These are phyloP conservation scores for Schizaphis graminum DNA, from an alignment of 2,888 invertebrate species.

Conservation along the genomic window DNA sequence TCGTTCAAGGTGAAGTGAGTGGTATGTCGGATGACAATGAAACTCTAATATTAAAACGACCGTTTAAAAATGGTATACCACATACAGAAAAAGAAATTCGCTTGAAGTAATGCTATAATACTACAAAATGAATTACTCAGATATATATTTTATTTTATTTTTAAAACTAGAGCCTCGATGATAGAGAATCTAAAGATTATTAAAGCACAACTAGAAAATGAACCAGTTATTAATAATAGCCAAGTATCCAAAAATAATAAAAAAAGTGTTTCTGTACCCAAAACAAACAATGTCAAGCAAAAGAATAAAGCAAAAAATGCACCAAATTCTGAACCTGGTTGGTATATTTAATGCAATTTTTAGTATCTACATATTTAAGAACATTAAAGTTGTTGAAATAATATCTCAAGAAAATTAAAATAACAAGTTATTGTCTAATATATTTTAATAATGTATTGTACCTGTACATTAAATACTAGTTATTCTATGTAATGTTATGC, in stretches of 20 bases:
- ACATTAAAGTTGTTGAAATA: neutral
- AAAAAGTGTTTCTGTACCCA: slow-evolving; percentile 74
- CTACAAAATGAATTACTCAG: neutral
- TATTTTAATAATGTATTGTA: too few relatives aligned
- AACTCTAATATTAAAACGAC: slow-evolving; percentile 81
- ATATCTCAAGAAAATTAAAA: neutral
- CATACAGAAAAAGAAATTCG: slow-evolving; percentile 72
- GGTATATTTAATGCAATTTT: slow-evolving; percentile 67
- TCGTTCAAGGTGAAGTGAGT: slow-evolving; percentile 85
- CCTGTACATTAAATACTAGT: too few relatives aligned
- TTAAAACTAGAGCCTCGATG: slow-evolving; percentile 77
- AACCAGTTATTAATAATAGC: slow-evolving; percentile 21
- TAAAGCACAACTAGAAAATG: slow-evolving; percentile 73
- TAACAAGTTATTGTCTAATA: neutral
- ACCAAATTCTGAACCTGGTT: slow-evolving; percentile 72
- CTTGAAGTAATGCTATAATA: slow-evolving; percentile 31
- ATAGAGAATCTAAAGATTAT: slow-evolving; percentile 84
- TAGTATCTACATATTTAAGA: neutral
- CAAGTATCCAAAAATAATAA: slow-evolving; percentile 71
- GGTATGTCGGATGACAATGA: slow-evolving; percentile 79
- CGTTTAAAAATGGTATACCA: slow-evolving; percentile 85
- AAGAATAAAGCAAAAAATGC: slow-evolving; percentile 73
- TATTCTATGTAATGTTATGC: neutral
- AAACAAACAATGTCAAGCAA: slow-evolving; percentile 70
- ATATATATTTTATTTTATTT: slow-evolving; percentile 16